Base-by-base conservation (phyloP, 2,888 invertebrate genomes). In the Adelphocoris suturalis region DNA sequence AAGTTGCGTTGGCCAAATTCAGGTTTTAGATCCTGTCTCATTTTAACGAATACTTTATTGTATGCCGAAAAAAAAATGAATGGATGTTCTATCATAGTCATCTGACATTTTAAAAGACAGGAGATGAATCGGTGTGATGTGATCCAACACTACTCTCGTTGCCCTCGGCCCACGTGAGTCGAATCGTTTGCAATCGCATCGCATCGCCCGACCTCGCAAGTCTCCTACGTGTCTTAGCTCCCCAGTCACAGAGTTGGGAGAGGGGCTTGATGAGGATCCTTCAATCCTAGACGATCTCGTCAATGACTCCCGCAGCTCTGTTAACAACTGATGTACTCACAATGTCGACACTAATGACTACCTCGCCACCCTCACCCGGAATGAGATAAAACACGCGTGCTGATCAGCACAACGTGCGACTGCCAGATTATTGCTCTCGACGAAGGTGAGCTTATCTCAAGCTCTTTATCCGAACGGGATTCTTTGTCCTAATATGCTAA, bases 381-480 rank as follows among this genome's bases (percentile, higher is more conserved):
- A 82, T 82, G 55, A 82, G 82, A 82, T 82, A 82, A 47, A 47
- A 48, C 82, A 82, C 82, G 82, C 82, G 27, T 48, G 82, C 82
- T 82, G 82, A 82, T 82, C 82, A 23, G 82, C 52, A 52, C 82
- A 82, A 82, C 82, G 82, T 82, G 82, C 82, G 82, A 52, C 82
- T 11, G 19, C 48, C 48, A 14, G 82, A 82, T 82, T 52, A 82
- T 82, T 47, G 48, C 55, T 82, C 19, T 23, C 52, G 5, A 14
- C 52, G 52, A 19, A 82, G 52, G 55, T 48, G 52, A 27, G 52
- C 82, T 82, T 82, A 82, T 82, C 82, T 78, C 78, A 68, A 23
- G 23, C 27, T 68, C 68, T 68, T 68, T 68, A 68, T 68, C 68
- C 68, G 68, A 23, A 12, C 27, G 5, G 12, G 23, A 68, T 68